A percentile compares a stretch with the other conserved stretches of the same genome.
phyloP scores from a whole-genome alignment of 2,797 vertebrate species.

The Hoplostethus atlanticus region DNA sequence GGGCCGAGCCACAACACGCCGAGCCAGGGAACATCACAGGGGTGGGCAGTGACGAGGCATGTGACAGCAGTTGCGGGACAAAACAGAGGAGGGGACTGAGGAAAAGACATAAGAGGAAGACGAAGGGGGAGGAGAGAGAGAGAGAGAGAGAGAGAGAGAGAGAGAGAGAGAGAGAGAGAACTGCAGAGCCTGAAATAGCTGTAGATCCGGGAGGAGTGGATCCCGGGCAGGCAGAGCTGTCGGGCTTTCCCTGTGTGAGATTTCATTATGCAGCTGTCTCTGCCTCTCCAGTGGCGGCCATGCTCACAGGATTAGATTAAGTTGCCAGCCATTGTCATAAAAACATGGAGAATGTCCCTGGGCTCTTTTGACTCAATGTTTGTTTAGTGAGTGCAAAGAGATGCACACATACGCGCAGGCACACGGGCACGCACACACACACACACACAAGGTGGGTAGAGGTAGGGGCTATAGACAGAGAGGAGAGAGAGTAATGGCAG shows the following conservation, averaged over 20 bases:
- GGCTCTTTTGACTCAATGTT: constrained; percentile 53
- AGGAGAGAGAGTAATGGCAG: too few relatives aligned
- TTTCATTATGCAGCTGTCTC: constrained; percentile 74
- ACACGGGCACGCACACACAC: too few relatives aligned
- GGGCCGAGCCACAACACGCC: constrained; percentile 13
- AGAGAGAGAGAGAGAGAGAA: background rate
- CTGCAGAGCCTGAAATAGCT: constrained; percentile 13
- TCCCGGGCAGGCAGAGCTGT: constrained; percentile 52
- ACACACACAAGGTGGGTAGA: constrained; percentile 14
- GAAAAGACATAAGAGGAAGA: constrained; percentile 21
- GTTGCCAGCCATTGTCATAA: constrained; percentile 58
- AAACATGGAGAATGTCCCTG: constrained; percentile 37
- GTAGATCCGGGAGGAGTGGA: constrained; percentile 42
- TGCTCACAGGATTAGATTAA: constrained; percentile 70
- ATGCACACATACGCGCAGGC: too few relatives aligned
- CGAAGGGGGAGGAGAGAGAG: constrained; percentile 13
- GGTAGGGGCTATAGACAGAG: background rate
- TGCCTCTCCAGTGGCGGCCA: constrained; percentile 42
- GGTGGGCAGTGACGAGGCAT: constrained; percentile 12
- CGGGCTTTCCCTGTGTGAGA: constrained; percentile 62
- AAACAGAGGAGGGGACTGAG: constrained; percentile 10
- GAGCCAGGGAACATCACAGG: constrained; percentile 8
- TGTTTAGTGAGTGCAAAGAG: constrained; percentile 38
- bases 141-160: background rate
- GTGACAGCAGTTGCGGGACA: constrained; percentile 30